These are phyloP conservation scores for Zaprionus davidi DNA, from an alignment of 1,140 invertebrate genomes.

Conservation along the genomic window DNA sequence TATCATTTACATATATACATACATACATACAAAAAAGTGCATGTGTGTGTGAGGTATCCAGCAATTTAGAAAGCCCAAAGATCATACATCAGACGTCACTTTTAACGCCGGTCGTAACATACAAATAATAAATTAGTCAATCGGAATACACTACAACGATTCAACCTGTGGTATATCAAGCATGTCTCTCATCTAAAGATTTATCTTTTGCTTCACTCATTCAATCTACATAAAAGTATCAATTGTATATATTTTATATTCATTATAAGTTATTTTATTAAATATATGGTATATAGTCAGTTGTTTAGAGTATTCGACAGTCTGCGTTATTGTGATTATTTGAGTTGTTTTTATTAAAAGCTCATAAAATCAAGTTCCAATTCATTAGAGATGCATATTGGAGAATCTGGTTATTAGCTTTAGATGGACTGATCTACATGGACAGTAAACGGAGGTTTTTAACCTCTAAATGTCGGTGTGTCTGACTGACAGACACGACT, in stretches of 20 bases:
- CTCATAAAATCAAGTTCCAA: constrained; percentile 27
- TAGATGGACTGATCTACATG: constrained; percentile 12
- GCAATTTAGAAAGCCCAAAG: constrained; percentile 21
- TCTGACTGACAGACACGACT: constrained; percentile 15
- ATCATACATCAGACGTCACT: constrained; percentile 9
- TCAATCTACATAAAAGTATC: too few species aligned
- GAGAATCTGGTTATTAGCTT: constrained; percentile 19
- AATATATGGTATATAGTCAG: neutral
- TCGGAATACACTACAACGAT: neutral
- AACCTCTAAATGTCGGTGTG: constrained; percentile 38
- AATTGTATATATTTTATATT: too few species aligned
- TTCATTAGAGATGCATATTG: constrained; percentile 13
- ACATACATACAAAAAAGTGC: neutral
- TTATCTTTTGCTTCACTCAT: neutral
- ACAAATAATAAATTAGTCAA: neutral
- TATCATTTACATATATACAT: constrained; percentile 11
- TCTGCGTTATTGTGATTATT: neutral
- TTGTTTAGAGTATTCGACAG: neutral
- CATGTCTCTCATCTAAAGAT: neutral
- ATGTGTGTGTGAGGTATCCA: neutral
- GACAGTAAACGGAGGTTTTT: constrained; percentile 19
- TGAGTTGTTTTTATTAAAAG: neutral
- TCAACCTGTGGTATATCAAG: neutral
- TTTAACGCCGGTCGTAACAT: neutral
- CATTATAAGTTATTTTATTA: too few species aligned